Base-by-base conservation (phyloP, 2,113 vertebrate genomes). In the Heliornis fulica region DNA sequence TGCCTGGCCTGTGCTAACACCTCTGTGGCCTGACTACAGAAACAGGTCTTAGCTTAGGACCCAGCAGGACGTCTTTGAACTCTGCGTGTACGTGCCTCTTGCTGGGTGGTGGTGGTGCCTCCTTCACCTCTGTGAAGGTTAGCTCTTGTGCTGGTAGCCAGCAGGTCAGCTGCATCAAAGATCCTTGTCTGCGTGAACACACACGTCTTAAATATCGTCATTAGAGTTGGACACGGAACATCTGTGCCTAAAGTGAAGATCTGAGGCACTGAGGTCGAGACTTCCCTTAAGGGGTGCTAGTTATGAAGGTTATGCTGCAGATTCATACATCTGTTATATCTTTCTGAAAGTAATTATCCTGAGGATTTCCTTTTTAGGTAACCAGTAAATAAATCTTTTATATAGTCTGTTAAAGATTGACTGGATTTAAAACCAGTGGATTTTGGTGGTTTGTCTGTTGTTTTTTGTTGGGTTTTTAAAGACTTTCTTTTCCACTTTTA, bases 161-260 rank as follows among this genome's bases (percentile, higher is more conserved):
- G 3, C 17, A 21, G 43, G 29, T 31, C 59, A 53, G 20, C 64
- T 81, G 72, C 41, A 51, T 50, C 50, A 43, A 17, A 78, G 20
- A 32, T 68, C 18, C 6, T 36, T 36, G 8, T 46, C 45, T 41
- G 59, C 34, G 9, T 8, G 10, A 7, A 20, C 4, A 0, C 13
- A 0, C 20, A 29, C 82, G 36, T 56, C 7, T 15, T 50, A 54
- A 66, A n/a, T n/a, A n/a, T n/a, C n/a, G n/a, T 61, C 0, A 0
- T 13, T 40, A 13, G 25, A 21, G 17, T 51, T 36, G 43, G 38
- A 34, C 34, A 14, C 4, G 31, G n/a, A 9, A 51, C 56, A n/a
- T 13, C 5, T n/a, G 26, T 76, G 34, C 31, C 40, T 60, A 23
- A 76, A 72, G 17, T 8, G 2, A 3, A 45, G 19, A 29, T 45